Evolutionary conservation across 2,797 vertebrate species (phyloP), one percentile per base, ranked within the genome.

Genomic region (Xerus rutilus): DNA sequence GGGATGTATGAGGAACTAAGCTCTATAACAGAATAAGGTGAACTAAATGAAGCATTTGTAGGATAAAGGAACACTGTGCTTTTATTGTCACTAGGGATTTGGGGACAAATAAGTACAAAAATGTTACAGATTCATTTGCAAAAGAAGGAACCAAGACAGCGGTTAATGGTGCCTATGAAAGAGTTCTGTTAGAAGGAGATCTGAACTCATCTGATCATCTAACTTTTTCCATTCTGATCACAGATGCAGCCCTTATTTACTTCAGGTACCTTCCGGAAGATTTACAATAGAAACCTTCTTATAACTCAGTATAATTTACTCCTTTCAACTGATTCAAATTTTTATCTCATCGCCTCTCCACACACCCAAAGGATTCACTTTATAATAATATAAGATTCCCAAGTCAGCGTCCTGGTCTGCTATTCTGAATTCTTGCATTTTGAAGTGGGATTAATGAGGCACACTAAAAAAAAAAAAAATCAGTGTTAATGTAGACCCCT

Each of bases 1-100:
- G 59, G n/a, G 52, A 92, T 30, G 32, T 43, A 0, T 73, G 45
- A 91, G 83, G 81, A 95, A 89, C n/a, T 59, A 94, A 83, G 54
- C 62, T 65, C 35, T 47, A 78, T 8, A 83, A 35, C 3, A 14
- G 23, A 85, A 70, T 69, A 82, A 86, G 74, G 39, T 39, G 4
- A 15, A 78, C 69, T 57, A 92, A 93, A 76, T 6, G 25, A 21
- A 62, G 17, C 9, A 5, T 39, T 32, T 30, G 5, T 77, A 91
- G 6, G 14, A 83, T 88, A 74, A 91, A 81, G 11, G 5, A 79
- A 21, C 17, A 59, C 0, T 94, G 76, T 49, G 70, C 85, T 78
- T 73, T 28, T 45, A 23, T 13, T 76, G 30, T 87, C 83, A 65
- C 45, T 64, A 65, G 32, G 25, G 15, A 78, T 54, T 30, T 45